Base-by-base conservation (phyloP, 2,888 invertebrate species). In the Heliconius charithonia region DNA sequence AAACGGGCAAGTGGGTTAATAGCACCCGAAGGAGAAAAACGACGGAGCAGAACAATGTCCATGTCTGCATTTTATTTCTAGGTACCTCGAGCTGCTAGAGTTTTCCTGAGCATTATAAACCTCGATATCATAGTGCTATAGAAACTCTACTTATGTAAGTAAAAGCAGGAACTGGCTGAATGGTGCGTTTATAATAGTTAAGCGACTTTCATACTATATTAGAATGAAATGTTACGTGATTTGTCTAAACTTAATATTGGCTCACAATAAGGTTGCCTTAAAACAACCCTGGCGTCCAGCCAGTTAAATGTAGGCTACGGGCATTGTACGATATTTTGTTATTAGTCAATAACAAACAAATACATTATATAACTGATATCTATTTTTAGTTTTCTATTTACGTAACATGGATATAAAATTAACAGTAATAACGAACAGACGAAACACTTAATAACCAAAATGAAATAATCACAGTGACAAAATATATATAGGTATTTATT, bases 1-100 rank as follows among this genome's bases (percentile, higher is more conserved):
- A 72, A 72, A 71, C 66, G 32, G 70, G 65, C 76, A 91, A 89
- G 85, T 91, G 85, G 92, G 93, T 92, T 91, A 92, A 92, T 88
- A 86, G 89, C 85, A 87, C 89, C 88, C 89, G 76, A 81, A 84
- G 80, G 81, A 78, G 80, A 63, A 77, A 77, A 75, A 66, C 41
- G 65, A 56, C 73, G 37, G 65, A 75, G 79, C 71, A n/a, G 45
- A 63, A 77, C 65, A 81, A 81, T 75, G 79, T 79, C 74, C 78
- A 79, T 75, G 76, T 67, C 72, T 70, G 80, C 80, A 78, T 80
- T 82, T 79, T 79, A 80, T 82, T 80, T 80, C 78, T 65, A 59
- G 27, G 32, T 70, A 67, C 19, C 29, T 76, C 70, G 63, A 71
- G 77, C 73, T 77, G 69, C 62, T 74, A 74, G 56, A 76, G 10